Evolutionary conservation across 2,888 invertebrate species (phyloP), one percentile per base, ranked within the genome.

Genomic region (Polydrusus cervinus): DNA sequence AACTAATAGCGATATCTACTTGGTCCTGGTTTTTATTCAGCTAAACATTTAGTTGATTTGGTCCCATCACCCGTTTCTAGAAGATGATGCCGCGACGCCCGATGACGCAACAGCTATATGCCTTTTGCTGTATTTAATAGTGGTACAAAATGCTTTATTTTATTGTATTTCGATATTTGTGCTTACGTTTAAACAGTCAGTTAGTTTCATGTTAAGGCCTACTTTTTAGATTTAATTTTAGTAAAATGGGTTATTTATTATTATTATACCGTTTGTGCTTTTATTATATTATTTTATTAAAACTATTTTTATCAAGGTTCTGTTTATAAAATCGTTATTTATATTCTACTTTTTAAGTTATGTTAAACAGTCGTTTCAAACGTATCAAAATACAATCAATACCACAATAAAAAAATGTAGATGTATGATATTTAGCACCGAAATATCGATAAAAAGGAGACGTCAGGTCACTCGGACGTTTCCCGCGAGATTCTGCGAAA

Each of bases 401-500:
- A 60, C 38, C 57, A 38, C 38, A 60, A 11, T 60, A 40, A 60
- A 60, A 53, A 38, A 51, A 51, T 49, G 30, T 53, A 53, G 51
- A 55, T 38, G 16, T 53, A 53, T 60, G 57, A 60, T 60, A 38
- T 60, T n/a, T 53, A 68, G 57, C 51, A 55, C 30, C 49, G 40
- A 67, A 68, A 57, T 71, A 73, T 60, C 73, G 73, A 73, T 67
- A 73, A 68, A 34, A 51, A 53, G 68, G 68, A 60, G 57, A 68
- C 55, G 53, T 68, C 49, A 57, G 68, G 68, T 68, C 53, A 43
- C 68, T 38, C 68, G 34, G 47, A 65, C 65, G 65, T 65, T 65
- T 51, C 25, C 49, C 65, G 65, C 65, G 65, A 49, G 34, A 47
- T 65, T 65, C 65, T 47, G 30, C 65, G 49, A 49, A 51, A 49